Evolutionary conservation across 2,113 vertebrate genomes (phyloP), one percentile per base, ranked within the genome.

Genomic region (Psephotus haematonotus): DNA sequence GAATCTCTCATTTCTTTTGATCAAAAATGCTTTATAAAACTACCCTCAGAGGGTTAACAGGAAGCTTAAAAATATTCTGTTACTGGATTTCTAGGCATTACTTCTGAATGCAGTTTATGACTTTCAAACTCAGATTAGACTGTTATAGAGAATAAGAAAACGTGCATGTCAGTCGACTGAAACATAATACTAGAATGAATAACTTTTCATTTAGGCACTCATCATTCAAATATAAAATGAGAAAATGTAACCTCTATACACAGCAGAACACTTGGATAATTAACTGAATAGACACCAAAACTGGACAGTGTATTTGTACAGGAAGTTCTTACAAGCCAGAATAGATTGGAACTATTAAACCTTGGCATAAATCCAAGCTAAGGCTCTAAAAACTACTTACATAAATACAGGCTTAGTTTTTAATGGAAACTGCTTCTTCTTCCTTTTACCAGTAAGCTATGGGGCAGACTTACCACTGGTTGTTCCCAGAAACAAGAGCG

Each of bases 281-380:
- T 70, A 93, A 85, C 44, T 25, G 46, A 70, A 67, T 17, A 76
- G 68, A 80, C 41, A 90, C 60, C 82, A 77, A 90, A 95, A 83
- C 19, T 53, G 71, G 70, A 80, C 37, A 53, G 35, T 80, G 41
- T 44, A 74, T 93, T 88, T 77, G 49, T 59, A 77, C 82, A 90
- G 75, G 70, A 94, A 95, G 71, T 90, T 92, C 70, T 77, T 83
- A 82, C 22, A 62, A 83, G 46, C 67, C 49, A 88, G 57, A 85
- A 90, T 88, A 88, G 69, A 94, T 88, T 75, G 60, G 13, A 92
- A 84, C 83, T 86, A 92, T 95, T 91, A 94, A 94, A 87, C 15
- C 39, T 52, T 95, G 94, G 86, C 81, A 71, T 62, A 95, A 82
- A 89, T 64, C 90, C 93, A 96, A 81, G 27, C 13, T 92, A 90